These are phyloP conservation scores for Lycodopsis pacificus DNA, from an alignment of 2,797 vertebrate species.

Conservation along the genomic window DNA sequence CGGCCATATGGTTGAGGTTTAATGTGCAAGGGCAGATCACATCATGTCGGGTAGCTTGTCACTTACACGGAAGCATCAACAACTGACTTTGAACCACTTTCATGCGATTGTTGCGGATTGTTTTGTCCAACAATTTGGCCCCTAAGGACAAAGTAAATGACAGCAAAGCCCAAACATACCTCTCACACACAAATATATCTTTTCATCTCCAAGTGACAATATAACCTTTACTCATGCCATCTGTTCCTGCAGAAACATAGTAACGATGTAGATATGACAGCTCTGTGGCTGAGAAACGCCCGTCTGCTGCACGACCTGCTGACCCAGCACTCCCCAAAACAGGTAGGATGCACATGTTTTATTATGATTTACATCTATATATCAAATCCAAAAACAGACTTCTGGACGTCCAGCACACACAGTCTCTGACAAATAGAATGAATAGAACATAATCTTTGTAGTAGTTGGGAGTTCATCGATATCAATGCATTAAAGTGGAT, in stretches of 20 bases:
- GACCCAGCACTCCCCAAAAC: slow-evolving; percentile 78
- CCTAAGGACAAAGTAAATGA: not conserved
- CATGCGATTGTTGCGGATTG: not conserved
- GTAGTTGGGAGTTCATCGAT: not conserved
- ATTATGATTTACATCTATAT: not conserved
- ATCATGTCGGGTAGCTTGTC: slow-evolving; percentile 17
- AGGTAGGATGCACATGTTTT: slow-evolving; percentile 52
- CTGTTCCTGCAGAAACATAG: slow-evolving; percentile 79
- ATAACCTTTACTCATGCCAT: not conserved
- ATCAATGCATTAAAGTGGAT: not conserved
- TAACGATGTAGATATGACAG: slow-evolving; percentile 75
- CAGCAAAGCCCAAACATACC: not conserved
- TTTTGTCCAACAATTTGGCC: not conserved
- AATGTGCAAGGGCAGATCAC: slow-evolving; percentile 31
- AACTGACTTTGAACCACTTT: slow-evolving; percentile 44
- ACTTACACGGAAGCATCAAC: slow-evolving; percentile 1
- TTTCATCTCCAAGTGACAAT: not conserved
- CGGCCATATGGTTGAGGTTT: slow-evolving; percentile 45
- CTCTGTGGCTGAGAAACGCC: slow-evolving; percentile 86
- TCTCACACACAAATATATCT: not conserved
- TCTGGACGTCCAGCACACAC: not conserved
- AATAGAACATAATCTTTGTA: not conserved
- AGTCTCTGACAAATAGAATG: not conserved
- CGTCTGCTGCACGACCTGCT: slow-evolving; percentile 83
- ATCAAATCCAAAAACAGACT: not conserved